Conservation (phyloP, 2,113 vertebrate species). For the Vicugna pacos region DNA sequence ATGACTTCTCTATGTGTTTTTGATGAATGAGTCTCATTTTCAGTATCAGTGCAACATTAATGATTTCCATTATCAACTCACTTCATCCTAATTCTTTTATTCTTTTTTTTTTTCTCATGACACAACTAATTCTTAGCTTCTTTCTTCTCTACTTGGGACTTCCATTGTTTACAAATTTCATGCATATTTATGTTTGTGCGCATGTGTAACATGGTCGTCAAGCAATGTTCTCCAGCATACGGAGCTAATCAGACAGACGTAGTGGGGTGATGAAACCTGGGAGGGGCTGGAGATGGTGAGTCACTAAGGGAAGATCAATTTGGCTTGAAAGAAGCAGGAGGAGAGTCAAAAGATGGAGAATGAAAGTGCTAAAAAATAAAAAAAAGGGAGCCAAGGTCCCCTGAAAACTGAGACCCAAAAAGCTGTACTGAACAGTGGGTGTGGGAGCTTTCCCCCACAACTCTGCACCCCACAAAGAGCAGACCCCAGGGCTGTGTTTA, state of each 20-base stretch:
- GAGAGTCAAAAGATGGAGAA: conserved; percentile 90
- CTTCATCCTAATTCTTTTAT: not conserved
- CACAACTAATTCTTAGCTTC: not conserved
- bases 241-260: not conserved
- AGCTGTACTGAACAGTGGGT: conserved; percentile 85
- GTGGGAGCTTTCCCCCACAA: accelerated
- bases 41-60: not conserved
- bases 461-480: not conserved
- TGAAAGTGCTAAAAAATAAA: conserved; percentile 88
- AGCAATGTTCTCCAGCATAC: not conserved
- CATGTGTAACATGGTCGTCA: not conserved
- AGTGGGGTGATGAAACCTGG: conserved; percentile 86
- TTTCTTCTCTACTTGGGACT: not conserved
- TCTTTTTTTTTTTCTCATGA: not conserved
- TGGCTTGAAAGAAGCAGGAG: conserved; percentile 91
- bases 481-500: too few relatives aligned
- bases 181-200: not conserved
- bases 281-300: conserved; percentile 88
- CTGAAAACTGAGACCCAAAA: conserved; percentile 89
- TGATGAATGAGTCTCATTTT: conserved; percentile 31
- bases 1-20: not conserved
- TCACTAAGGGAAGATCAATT: conserved; percentile 84
- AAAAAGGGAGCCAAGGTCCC: conserved; percentile 90
- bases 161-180: not conserved
- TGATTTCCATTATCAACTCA: not conserved